Evolutionary conservation across 2,888 invertebrate genomes (phyloP), one percentile per base, ranked within the genome.

Genomic region (Periphyllus acericola): DNA sequence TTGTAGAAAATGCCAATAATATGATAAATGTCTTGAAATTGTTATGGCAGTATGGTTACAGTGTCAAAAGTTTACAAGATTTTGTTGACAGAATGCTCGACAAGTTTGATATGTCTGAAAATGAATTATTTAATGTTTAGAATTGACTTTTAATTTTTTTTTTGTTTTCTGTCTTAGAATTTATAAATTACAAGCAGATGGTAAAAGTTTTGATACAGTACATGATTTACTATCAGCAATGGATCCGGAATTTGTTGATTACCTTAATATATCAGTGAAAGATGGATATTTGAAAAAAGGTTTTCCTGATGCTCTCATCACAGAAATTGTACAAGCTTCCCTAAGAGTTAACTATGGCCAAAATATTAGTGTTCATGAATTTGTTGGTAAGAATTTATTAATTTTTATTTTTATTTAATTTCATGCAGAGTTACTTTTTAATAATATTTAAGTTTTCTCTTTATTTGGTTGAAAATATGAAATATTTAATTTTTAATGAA

Each of bases 311-410:
- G 89, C 85, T 32, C 91, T 94, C 40, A 93, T 94, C 60, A 90
- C 93, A 82, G 94, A 95, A 91, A 89, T 95, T 72, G 93, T 93
- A 4, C 91, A 92, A 89, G 93, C 93, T 0, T 92, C 93, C 19
- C 91, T 93, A 83, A 91, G 93, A 88, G 93, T 93, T 0, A 94
- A 94, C 91, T 95, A 94, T 90, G 94, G 94, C 9, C 94, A 95
- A 91, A 92, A 92, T 36, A 91, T 92, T 1, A 90, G 92, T 89
- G 91, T 93, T 25, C 94, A 93, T 88, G 92, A 92, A n/a, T 92
- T 93, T 91, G 93, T 93, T 46, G 94, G 94, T 93, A 91, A 84
- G 17, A 71, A 71, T 46, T 29, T 14, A 46, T 60, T 25, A 55
- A 55, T 21, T 60, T 21, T 21, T 60, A 21, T 60, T 60, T 60